phyloP scores from a whole-genome alignment of 2,797 vertebrate species.

The Pteronotus mesoamericanus region DNA sequence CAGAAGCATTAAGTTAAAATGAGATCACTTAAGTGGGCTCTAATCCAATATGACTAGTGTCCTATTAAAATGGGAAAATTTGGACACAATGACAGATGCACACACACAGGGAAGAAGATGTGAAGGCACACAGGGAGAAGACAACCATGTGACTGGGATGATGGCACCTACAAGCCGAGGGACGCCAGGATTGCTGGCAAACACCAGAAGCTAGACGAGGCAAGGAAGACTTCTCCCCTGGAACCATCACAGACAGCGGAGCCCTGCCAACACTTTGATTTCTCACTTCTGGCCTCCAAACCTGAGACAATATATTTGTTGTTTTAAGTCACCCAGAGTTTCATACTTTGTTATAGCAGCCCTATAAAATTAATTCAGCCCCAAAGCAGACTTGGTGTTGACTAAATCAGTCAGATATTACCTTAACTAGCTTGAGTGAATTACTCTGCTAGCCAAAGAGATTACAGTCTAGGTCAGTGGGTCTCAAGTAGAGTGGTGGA shows the following conservation, averaged over 20 bases:
- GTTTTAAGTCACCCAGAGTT: neutral
- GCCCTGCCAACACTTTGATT: neutral
- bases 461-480: neutral
- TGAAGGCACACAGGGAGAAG: neutral
- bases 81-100: neutral
- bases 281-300: neutral
- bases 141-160: neutral
- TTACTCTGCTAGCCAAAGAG: neutral
- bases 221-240: neutral
- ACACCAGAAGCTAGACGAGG: neutral
- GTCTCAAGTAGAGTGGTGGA: neutral
- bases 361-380: neutral
- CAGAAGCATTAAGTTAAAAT: constrained; percentile 9
- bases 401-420: constrained; percentile 2
- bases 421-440: neutral
- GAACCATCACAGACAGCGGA: neutral
- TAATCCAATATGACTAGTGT: neutral
- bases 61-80: neutral
- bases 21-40: neutral
- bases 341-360: neutral
- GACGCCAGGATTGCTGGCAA: neutral
- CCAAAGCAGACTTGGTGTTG: neutral
- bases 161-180: neutral
- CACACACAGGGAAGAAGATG: neutral
- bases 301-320: neutral